Conservation (phyloP, 2,797 vertebrate species). For the Glyptemys insculpta region DNA sequence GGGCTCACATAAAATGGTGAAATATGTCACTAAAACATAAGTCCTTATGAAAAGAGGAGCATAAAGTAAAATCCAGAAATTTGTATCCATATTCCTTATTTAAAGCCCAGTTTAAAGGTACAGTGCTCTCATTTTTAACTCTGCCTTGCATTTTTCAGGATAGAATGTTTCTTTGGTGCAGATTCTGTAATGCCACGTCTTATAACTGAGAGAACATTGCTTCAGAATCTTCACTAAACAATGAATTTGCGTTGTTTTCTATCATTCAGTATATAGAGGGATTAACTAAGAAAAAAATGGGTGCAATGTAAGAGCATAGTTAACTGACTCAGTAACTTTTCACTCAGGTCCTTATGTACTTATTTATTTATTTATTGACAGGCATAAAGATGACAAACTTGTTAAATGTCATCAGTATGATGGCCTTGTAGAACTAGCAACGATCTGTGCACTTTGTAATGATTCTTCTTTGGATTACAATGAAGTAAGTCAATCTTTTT, state of each 20-base stretch:
- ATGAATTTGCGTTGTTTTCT: neutral
- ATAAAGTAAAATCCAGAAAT: neutral
- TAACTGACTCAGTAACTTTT: neutral
- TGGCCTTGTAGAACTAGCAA: conserved; percentile 93
- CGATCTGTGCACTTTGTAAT: conserved; percentile 97
- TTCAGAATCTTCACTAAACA: neutral
- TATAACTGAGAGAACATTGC: neutral
- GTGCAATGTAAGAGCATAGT: neutral
- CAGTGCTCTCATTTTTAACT: neutral
- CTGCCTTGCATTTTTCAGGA: neutral
- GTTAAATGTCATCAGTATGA: conserved; percentile 91
- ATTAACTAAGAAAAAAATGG: neutral
- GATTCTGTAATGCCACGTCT: neutral
- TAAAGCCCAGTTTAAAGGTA: neutral
- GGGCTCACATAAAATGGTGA: neutral
- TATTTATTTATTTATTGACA: conserved; percentile 71
- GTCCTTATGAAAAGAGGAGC: neutral
- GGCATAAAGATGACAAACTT: conserved; percentile 89
- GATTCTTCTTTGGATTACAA: conserved; percentile 98
- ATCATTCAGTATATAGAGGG: neutral
- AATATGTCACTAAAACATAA: neutral
- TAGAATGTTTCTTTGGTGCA: too few relatives aligned
- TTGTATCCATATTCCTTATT: neutral
- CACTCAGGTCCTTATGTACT: neutral
- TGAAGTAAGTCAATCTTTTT: conserved; percentile 85